Base-by-base conservation (phyloP, 2,888 invertebrate species). In the Meteorus cinctellus region DNA sequence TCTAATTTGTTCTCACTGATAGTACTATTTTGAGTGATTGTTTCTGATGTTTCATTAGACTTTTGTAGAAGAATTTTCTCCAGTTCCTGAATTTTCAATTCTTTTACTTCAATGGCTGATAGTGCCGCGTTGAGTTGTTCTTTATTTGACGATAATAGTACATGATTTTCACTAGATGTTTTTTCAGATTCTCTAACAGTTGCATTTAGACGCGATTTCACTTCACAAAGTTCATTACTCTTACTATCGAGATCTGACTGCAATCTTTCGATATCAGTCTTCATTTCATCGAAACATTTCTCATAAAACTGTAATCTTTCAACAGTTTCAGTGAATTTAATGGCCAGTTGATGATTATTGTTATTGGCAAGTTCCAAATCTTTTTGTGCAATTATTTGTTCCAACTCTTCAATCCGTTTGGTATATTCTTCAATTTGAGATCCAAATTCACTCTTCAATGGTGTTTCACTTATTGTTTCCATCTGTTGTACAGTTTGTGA, bases 241-340 rank as follows among this genome's bases (percentile, higher is more conserved):
- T 60, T 74, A 27, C 75, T 60, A 16, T 78, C 67, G 8, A 78
- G 60, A 70, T 80, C 77, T 45, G 14, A 19, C 68, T 79, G 75
- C 41, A 82, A 45, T 45, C 85, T 79, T 1, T 80, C 81, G 34
- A 90, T 77, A 82, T 90, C 87, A 14, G 84, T 84, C 84, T 91
- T 89, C 41, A 91, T 81, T 79, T 90, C 90, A 79, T 90, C 85
- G 68, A 91, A 89, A 0, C 88, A 68, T 2, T 36, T 14, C 24
- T 73, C 66, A 41, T 24, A 74, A 79, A 83, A 77, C 36, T 16
- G 14, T 12, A 48, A 36, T 41, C 62, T 65, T 65, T 72, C 73
- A 12, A 2, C 45, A 5, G 59, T 60, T 12, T 66, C 72, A 24
- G 16, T n/a, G 16, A 68, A 65, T 63, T 72, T 48, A 2, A 66